Percentiles rank a stretch among this genome's conserved stretches.
Conservation (phyloP, 2,888 invertebrate species). For the Sesia apiformis region DNA sequence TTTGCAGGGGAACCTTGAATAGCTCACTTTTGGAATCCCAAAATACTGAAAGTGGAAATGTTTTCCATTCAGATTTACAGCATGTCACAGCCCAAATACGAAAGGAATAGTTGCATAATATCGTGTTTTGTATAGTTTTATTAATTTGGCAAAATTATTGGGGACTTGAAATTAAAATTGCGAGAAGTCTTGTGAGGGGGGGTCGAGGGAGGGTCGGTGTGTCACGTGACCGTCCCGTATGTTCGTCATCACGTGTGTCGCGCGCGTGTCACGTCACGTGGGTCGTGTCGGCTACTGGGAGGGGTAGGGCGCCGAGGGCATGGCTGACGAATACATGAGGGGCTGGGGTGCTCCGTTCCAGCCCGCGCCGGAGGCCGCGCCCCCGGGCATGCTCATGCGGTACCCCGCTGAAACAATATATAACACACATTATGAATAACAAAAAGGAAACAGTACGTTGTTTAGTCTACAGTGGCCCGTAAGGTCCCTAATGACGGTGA, state of each 20-base stretch:
- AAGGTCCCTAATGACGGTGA: no score
- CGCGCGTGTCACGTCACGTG: conserved; percentile 4
- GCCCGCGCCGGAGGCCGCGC: conserved; percentile 58
- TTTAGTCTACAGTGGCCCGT: no score
- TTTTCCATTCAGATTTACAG: no score
- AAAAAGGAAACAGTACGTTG: not conserved
- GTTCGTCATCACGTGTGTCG: conserved; percentile 2
- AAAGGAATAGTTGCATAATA: no score
- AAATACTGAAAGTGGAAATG: no score
- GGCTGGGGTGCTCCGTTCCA: conserved; percentile 76
- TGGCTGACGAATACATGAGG: conserved; percentile 85
- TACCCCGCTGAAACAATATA: conserved; percentile 62
- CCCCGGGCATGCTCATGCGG: conserved; percentile 75
- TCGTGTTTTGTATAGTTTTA: no score
- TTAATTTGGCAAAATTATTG: no score
- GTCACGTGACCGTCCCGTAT: not conserved
- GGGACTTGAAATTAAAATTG: no score
- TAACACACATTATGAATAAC: not conserved
- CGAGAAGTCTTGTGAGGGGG: conserved; percentile 6
- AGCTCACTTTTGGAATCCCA: no score
- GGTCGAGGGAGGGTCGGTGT: conserved; percentile 4
- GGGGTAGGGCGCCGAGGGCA: conserved; percentile 90
- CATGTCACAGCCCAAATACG: no score
- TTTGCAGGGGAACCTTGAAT: no score
- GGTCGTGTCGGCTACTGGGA: conserved; percentile 79